Conservation (phyloP, 2,113 vertebrate genomes). For the Forbesichthys agassizii region DNA sequence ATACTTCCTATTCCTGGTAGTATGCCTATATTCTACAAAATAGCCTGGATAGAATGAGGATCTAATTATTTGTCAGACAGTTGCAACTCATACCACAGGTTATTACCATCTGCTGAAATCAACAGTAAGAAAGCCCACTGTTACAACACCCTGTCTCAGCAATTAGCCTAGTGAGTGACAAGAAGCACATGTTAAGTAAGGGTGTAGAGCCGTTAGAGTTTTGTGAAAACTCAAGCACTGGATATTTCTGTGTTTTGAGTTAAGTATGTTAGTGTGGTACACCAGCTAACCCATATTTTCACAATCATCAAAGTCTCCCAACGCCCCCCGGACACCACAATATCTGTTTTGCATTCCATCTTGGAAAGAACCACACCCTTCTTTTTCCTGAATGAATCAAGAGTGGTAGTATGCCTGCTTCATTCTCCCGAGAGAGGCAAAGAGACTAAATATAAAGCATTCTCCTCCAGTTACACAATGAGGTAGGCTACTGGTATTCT, state of each 20-base stretch:
- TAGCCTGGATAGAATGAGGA: background rate
- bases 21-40: background rate
- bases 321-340: background rate
- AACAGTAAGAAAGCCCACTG: background rate
- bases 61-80: background rate
- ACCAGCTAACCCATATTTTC: no score
- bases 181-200: no score
- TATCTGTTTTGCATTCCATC: slow-evolving; percentile 1
- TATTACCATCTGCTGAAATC: slow-evolving; percentile 1
- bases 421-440: slow-evolving; percentile 11
- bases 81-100: background rate
- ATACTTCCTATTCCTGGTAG: background rate
- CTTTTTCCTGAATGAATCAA: slow-evolving; percentile 38
- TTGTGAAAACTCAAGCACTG: no score
- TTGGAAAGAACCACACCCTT: slow-evolving; percentile 59
- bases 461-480: slow-evolving; percentile 31
- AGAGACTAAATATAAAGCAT: no score
- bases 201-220: no score
- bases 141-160: no score
- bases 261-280: no score
- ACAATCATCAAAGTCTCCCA: no score
- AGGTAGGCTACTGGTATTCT: slow-evolving; percentile 14
- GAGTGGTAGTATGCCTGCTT: slow-evolving; percentile 14
- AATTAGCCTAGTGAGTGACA: no score
- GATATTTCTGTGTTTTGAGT: no score